Conservation (phyloP, 1,140 invertebrate species). For the Musca vetustissima region DNA sequence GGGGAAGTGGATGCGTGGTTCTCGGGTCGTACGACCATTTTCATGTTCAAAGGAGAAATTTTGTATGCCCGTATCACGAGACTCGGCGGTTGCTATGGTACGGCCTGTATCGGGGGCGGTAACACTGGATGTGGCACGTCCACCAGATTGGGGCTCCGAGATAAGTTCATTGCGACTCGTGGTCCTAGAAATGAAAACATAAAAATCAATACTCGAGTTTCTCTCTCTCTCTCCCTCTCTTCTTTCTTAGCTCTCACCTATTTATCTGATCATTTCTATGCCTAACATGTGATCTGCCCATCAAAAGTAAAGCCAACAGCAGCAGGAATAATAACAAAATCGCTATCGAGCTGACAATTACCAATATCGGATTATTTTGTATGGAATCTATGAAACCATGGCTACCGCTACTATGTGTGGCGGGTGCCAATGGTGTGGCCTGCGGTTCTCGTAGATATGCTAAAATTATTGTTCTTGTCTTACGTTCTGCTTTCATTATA, state of each 20-base stretch:
- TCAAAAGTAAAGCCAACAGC: constrained; percentile 63
- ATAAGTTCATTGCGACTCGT: constrained; percentile 49
- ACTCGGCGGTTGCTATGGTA: constrained; percentile 33
- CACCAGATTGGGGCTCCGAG: constrained; percentile 45
- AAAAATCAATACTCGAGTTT: neutral
- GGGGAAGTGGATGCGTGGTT: constrained; percentile 43
- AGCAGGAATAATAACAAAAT: constrained; percentile 66
- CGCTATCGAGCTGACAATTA: constrained; percentile 57
- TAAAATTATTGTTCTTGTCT: constrained; percentile 41
- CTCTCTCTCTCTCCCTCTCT: constrained; percentile 12
- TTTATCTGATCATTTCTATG: constrained; percentile 53
- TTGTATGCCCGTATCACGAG: constrained; percentile 41
- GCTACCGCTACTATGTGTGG: constrained; percentile 63
- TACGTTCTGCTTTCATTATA: constrained; percentile 82
- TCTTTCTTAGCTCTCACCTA: constrained; percentile 2
- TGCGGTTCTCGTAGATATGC: constrained; percentile 68
- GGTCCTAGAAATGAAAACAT: constrained; percentile 28
- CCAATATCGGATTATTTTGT: constrained; percentile 48
- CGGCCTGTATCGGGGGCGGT: constrained; percentile 35
- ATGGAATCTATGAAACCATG: constrained; percentile 65
- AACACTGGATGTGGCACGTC: constrained; percentile 42
- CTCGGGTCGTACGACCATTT: constrained; percentile 1
- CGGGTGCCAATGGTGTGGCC: constrained; percentile 64
- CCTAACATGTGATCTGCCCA: constrained; percentile 61
- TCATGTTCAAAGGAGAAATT: constrained; percentile 48